Base-by-base conservation (phyloP, 2,113 vertebrate genomes). In the Pimephales promelas region DNA sequence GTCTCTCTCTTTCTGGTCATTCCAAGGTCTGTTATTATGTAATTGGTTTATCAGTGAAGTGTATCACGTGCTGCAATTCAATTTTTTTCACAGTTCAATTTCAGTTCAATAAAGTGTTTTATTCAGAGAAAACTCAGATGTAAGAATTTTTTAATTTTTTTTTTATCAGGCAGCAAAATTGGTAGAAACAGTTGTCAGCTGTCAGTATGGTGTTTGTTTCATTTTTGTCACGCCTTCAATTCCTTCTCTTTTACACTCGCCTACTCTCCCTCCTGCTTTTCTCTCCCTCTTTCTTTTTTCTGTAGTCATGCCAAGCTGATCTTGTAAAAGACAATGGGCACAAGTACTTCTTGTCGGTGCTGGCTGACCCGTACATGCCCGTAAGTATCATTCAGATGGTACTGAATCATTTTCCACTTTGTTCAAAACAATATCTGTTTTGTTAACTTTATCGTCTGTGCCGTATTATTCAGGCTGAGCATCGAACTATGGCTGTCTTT, bases 251-350 rank as follows among this genome's bases (percentile, higher is more conserved):
- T 81, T 40, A 28, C 14, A 54, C 52, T 62, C 22, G 22, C 45
- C 70, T 26, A 36, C 64, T 45, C 45, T 71, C 10, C 24, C 61
- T 47, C 36, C 36, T 72, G 40, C 40, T 52, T 5, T 54, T 61
- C 20, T 83, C 56, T 43, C 26, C 45, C 70, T 52, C 40, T 52
- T 16, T 40, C 22, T 64, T 90, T 72, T 34, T 31, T 14, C 91
- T 86, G 11, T 91, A 99, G 98, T 99, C 98, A 0, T 99, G 98
- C 92, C 98, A 99, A 86, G 98, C 98, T 14, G 98, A 99, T 91
- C 94, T 99, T 71, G 98, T 99, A 85, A 99, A 99, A 93, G 98
- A 99, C 94, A 98, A 96, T 2, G 98, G 98, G 0, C 98, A 99
- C 95, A 99, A 99, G 88, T 99, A 99, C 90, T 99, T 99, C 94